Conservation (phyloP, 2,113 vertebrate genomes). For the Ciconia boyciana region DNA sequence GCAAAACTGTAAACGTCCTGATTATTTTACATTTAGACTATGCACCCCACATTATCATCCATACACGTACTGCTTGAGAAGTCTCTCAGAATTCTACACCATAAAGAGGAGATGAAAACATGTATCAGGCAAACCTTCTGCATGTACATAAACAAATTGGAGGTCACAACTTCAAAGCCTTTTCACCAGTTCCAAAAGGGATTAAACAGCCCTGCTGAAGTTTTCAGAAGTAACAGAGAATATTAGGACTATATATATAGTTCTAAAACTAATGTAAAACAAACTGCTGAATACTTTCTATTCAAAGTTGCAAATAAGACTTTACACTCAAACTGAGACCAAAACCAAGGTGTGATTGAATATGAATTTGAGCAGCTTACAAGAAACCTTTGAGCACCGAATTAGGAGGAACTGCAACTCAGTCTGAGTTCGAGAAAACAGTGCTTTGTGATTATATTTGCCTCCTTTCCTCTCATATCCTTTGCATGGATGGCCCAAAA, state of each 20-base stretch:
- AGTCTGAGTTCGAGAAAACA: not conserved
- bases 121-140: not conserved
- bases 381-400: not conserved
- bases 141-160: not conserved
- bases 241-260: not conserved
- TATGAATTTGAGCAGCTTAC: not conserved
- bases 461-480: not conserved
- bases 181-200: not conserved
- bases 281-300: not conserved
- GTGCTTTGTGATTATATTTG: not conserved
- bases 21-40: not conserved
- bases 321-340: not conserved
- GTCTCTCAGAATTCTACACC: not conserved
- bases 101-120: not conserved
- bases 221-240: not conserved
- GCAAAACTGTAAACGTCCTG: not conserved
- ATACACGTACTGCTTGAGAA: fast-evolving
- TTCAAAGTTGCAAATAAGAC: not conserved
- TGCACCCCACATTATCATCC: not conserved
- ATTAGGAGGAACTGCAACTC: not conserved
- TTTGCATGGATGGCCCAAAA: not conserved
- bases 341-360: not conserved
- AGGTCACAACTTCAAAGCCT: not conserved
- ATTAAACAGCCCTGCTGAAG: not conserved
- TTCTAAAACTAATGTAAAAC: not conserved